phyloP scores from a whole-genome alignment of 1,140 invertebrate species.

The Gryllus bimaculatus region DNA sequence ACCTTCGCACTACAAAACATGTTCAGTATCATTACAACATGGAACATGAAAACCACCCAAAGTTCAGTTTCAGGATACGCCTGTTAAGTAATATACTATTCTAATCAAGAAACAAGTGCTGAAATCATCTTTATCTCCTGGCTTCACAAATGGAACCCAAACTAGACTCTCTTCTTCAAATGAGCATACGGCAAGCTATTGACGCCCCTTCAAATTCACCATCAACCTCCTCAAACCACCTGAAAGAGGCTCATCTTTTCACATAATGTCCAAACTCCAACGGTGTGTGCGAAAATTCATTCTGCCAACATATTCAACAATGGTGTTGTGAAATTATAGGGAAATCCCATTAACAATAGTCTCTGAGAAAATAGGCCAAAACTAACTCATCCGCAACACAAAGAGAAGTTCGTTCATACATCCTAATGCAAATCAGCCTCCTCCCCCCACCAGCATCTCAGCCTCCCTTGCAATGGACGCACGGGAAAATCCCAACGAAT shows the following conservation, averaged over 20 bases:
- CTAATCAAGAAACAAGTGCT: not conserved
- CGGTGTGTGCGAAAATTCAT: constrained; percentile 12
- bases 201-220: not conserved
- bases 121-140: not conserved
- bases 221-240: constrained; percentile 55
- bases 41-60: not conserved
- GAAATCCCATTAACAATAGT: not conserved
- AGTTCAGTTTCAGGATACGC: not conserved
- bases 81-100: not conserved
- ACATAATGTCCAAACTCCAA: constrained; percentile 55
- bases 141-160: constrained; percentile 15
- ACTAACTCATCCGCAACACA: constrained; percentile 3
- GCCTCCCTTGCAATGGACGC: constrained; percentile 42
- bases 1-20: not conserved
- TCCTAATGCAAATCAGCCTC: constrained; percentile 47
- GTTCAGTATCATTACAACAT: not conserved
- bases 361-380: not conserved
- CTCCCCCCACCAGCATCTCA: constrained; percentile 31
- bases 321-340: not conserved
- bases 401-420: constrained; percentile 67
- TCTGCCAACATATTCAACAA: not conserved
- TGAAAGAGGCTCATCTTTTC: constrained; percentile 69
- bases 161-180: constrained; percentile 19
- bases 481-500: constrained; percentile 72
- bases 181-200: not conserved